Evolutionary conservation across 2,113 vertebrate genomes (phyloP).

Genomic region (Brachyhypopomus occidentalis): DNA sequence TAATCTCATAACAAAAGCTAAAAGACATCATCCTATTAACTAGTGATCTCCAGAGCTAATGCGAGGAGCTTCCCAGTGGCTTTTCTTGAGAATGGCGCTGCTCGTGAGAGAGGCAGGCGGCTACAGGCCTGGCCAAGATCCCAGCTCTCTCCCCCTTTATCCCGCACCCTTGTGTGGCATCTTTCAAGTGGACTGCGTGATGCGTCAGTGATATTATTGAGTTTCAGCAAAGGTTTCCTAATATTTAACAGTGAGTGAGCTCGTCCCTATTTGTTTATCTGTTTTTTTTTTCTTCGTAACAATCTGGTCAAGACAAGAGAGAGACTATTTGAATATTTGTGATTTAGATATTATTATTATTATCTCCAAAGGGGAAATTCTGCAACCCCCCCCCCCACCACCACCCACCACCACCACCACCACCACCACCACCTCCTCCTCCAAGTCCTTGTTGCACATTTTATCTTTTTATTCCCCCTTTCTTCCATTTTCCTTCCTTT

Average conservation of each 20-base stretch:
- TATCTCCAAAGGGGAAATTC: slow-evolving; percentile 13
- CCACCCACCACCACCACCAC: neutral
- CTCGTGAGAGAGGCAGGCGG: slow-evolving; percentile 90
- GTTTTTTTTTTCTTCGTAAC: too few species aligned
- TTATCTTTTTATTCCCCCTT: slow-evolving; percentile 74
- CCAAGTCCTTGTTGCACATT: slow-evolving; percentile 88
- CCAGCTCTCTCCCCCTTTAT: slow-evolving; percentile 85
- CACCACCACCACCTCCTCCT: slow-evolving; percentile 61
- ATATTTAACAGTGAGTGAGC: neutral
- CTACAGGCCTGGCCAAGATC: slow-evolving; percentile 73
- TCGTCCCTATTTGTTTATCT: too few species aligned
- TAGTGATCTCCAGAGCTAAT: slow-evolving; percentile 97
- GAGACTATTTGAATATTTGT: neutral
- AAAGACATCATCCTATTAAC: slow-evolving; percentile 99
- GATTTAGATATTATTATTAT: slow-evolving; percentile 25
- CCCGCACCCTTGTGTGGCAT: slow-evolving; percentile 83
- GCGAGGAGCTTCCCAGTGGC: slow-evolving; percentile 91
- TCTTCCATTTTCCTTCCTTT: slow-evolving; percentile 77
- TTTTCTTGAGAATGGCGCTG: slow-evolving; percentile 86
- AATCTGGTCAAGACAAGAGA: neutral
- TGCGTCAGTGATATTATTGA: slow-evolving; percentile 92
- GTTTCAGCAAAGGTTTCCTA: slow-evolving; percentile 48
- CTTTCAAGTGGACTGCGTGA: slow-evolving; percentile 78
- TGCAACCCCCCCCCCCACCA: slow-evolving; percentile 3
- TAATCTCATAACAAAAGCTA: slow-evolving; percentile 99